phyloP scores from a whole-genome alignment of 2,888 invertebrate genomes.

The Germaria angustata region DNA sequence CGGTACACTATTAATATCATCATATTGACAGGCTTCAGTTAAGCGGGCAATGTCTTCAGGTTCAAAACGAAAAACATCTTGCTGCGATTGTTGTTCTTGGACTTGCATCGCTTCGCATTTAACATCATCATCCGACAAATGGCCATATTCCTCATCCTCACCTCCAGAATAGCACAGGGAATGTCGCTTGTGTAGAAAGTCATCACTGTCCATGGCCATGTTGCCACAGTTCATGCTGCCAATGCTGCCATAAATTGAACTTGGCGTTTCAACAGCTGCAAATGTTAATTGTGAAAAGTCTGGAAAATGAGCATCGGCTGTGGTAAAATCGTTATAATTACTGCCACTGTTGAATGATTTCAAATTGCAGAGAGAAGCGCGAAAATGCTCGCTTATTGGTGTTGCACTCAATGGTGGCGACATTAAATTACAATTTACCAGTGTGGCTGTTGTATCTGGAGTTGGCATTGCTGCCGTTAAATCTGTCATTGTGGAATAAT shows the following conservation, averaged over 20 bases:
- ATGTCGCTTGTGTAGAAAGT: slow-evolving; percentile 45
- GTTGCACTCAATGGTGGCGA: slow-evolving; percentile 75
- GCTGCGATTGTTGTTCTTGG: slow-evolving; percentile 45
- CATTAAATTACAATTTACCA: slow-evolving; percentile 69
- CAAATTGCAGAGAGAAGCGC: slow-evolving; percentile 71
- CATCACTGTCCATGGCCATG: slow-evolving; percentile 19
- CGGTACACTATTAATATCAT: slow-evolving; percentile 54
- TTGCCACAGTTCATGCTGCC: not conserved
- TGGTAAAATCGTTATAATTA: slow-evolving; percentile 70
- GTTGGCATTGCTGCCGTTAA: slow-evolving; percentile 55
- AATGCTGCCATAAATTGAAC: slow-evolving; percentile 75
- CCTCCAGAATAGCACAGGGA: slow-evolving; percentile 43
- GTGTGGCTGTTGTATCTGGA: slow-evolving; percentile 46
- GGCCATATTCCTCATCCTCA: slow-evolving; percentile 69
- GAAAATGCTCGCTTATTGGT: slow-evolving; percentile 68
- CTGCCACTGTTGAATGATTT: slow-evolving; percentile 68
- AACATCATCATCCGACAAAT: slow-evolving; percentile 65
- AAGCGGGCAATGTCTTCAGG: slow-evolving; percentile 80
- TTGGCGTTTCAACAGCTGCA: slow-evolving; percentile 78
- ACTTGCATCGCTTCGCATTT: slow-evolving; percentile 50
- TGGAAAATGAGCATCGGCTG: slow-evolving; percentile 74
- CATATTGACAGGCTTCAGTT: slow-evolving; percentile 69
- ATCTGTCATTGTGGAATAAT: slow-evolving; percentile 15
- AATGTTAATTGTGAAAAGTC: slow-evolving; percentile 74
- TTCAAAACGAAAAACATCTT: slow-evolving; percentile 79